Conservation (phyloP, 2,113 vertebrate genomes). For the Podocnemis expansa region DNA sequence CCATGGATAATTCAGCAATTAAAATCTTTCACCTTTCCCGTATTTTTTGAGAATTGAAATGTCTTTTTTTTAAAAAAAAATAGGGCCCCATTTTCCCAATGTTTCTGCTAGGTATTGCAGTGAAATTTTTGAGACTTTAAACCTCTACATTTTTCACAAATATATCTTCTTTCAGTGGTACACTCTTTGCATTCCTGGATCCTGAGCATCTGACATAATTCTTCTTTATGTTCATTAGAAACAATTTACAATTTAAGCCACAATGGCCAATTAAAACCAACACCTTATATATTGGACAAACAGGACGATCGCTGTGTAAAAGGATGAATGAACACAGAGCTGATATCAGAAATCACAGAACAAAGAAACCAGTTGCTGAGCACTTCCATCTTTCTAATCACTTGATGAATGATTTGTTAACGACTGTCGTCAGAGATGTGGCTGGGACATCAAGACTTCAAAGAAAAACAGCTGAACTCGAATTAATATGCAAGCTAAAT, state of each 20-base stretch:
- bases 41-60: background rate
- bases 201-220: background rate
- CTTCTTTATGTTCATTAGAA: background rate
- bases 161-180: background rate
- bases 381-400: no score
- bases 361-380: no score
- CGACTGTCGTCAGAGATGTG: no score
- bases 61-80: background rate
- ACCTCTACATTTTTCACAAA: background rate
- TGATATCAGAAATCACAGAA: no score
- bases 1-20: background rate
- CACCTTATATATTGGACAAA: no score
- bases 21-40: background rate
- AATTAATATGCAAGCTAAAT: no score
- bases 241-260: background rate
- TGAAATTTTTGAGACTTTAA: background rate
- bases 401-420: no score
- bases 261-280: background rate
- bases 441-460: no score
- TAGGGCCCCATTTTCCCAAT: background rate
- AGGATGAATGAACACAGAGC: no score
- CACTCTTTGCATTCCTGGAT: background rate
- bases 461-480: no score
- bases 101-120: background rate
- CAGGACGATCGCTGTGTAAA: no score